Conservation (phyloP, 1,140 invertebrate genomes). For the Melanaphis sacchari region DNA sequence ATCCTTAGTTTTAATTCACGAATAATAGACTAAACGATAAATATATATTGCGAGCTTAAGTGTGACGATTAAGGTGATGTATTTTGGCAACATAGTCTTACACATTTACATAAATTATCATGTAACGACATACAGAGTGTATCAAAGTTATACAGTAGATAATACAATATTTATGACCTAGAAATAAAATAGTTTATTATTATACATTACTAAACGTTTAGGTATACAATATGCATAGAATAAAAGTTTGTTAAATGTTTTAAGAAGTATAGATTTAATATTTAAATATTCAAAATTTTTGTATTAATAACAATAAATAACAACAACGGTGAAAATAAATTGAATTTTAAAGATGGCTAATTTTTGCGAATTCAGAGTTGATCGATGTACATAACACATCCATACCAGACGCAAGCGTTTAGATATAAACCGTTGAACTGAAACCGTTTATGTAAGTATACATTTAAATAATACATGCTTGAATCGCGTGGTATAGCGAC, state of each 20-base stretch:
- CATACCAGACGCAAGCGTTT: neutral
- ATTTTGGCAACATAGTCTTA: neutral
- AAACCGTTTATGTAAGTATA: neutral
- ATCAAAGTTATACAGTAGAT: neutral
- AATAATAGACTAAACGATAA: neutral
- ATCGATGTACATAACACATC: neutral
- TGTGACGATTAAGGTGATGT: slow-evolving; percentile 10
- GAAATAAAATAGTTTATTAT: neutral
- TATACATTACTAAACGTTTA: neutral
- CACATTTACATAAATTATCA: neutral
- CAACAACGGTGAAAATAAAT: neutral
- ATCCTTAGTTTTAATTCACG: neutral
- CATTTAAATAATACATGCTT: neutral
- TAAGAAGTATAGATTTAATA: neutral
- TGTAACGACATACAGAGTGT: neutral
- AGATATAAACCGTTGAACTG: neutral
- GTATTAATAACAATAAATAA: neutral
- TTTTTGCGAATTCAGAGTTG: neutral
- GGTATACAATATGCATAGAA: too few relatives aligned
- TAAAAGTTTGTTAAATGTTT: neutral
- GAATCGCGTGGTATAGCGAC: slow-evolving; percentile 24
- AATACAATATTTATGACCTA: neutral
- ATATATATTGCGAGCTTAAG: neutral
- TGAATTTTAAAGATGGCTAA: neutral
- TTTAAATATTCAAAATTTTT: neutral